phyloP scores from a whole-genome alignment of 1,140 invertebrate genomes.

The Rhyzopertha dominica region DNA sequence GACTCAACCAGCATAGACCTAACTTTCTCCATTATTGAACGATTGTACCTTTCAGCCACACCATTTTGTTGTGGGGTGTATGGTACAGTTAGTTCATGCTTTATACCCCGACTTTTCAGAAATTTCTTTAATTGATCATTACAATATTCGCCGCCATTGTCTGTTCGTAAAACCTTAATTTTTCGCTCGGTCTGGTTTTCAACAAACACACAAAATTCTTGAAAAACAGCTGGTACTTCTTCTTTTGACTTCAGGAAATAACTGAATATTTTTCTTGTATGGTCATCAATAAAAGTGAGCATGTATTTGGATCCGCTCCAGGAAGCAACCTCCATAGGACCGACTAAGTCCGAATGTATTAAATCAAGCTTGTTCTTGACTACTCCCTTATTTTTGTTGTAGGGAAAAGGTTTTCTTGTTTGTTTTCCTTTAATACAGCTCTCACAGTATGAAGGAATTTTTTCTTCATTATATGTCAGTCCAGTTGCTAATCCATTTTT shows the following conservation, averaged over 20 bases:
- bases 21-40: conserved; percentile 35
- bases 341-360: conserved; percentile 22
- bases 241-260: conserved; percentile 38
- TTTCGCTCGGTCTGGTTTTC: conserved; percentile 29
- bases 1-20: conserved; percentile 29
- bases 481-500: conserved; percentile 17
- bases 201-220: conserved; percentile 24
- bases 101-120: conserved; percentile 35
- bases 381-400: conserved; percentile 12
- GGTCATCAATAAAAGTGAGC: conserved; percentile 43
- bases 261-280: conserved; percentile 31
- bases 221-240: conserved; percentile 25
- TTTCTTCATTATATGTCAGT: conserved; percentile 7
- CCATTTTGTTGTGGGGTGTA: conserved; percentile 48
- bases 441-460: conserved; percentile 13
- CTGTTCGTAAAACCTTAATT: conserved; percentile 30
- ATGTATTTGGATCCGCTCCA: conserved; percentile 36
- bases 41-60: conserved; percentile 37
- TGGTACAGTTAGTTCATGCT: conserved; percentile 38
- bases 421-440: conserved; percentile 23
- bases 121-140: conserved; percentile 27
- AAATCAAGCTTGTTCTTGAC: conserved; percentile 17
- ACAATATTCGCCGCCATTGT: conserved; percentile 39
- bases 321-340: conserved; percentile 20
- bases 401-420: conserved; percentile 15